Conservation (phyloP, 1,140 invertebrate genomes). For the Mya arenaria region DNA sequence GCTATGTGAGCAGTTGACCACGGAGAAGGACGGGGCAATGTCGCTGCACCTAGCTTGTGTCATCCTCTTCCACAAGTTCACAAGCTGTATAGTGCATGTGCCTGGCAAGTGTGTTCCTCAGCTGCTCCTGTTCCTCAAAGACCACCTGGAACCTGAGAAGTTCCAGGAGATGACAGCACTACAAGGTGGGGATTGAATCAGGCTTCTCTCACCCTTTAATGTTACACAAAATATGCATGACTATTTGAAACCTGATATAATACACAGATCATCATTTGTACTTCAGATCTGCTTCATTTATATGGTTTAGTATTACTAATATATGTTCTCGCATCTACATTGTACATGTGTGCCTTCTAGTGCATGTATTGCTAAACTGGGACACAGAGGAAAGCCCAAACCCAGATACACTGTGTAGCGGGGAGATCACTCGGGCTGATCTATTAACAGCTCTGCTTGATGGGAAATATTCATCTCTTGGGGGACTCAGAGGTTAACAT, state of each 20-base stretch:
- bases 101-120: constrained; percentile 94
- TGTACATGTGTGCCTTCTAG: background rate
- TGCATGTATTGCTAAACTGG: background rate
- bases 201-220: no score
- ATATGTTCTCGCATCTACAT: background rate
- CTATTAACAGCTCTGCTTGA: background rate
- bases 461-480: background rate
- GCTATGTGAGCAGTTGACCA: constrained; percentile 88
- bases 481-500: constrained; percentile 15
- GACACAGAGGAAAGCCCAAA: background rate
- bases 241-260: no score
- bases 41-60: constrained; percentile 91
- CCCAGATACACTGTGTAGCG: background rate
- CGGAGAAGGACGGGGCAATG: constrained; percentile 89
- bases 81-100: constrained; percentile 91
- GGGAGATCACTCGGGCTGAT: background rate
- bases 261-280: no score
- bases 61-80: constrained; percentile 90
- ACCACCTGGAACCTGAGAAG: constrained; percentile 86
- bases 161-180: constrained; percentile 86
- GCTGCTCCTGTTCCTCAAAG: constrained; percentile 88
- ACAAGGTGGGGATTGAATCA: constrained; percentile 92
- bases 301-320: background rate
- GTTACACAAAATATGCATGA: no score
- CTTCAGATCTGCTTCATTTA: no score